Percentiles rank a stretch among this genome's conserved stretches.
These are phyloP conservation scores for Macrobrachium rosenbergii DNA, from an alignment of 1,140 invertebrate genomes.

Conservation along the genomic window DNA sequence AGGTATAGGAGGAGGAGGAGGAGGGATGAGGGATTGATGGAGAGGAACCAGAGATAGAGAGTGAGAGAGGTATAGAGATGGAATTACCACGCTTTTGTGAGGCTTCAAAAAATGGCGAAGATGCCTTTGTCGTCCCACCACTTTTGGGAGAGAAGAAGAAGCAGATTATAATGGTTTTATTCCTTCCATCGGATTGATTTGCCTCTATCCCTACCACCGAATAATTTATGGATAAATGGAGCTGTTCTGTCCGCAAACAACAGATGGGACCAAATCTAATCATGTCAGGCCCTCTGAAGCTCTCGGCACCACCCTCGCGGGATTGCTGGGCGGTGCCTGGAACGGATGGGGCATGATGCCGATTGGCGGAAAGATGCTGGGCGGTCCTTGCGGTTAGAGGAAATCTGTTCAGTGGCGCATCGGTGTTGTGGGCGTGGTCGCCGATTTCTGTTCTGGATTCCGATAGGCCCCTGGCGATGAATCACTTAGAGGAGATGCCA, in stretches of 20 bases:
- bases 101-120: slow-evolving; percentile 5
- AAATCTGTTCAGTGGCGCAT: too few species aligned
- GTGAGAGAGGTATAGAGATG: too few species aligned
- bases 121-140: not conserved
- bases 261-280: slow-evolving; percentile 65
- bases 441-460: not conserved
- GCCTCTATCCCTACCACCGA: slow-evolving; percentile 65
- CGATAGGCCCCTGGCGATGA: not conserved
- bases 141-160: slow-evolving; percentile 3
- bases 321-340: not conserved
- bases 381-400: too few species aligned
- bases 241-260: slow-evolving; percentile 63
- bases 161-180: slow-evolving; percentile 65
- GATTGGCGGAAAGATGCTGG: not conserved
- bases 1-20: not conserved
- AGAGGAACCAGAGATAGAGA: slow-evolving; percentile 6
- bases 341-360: not conserved
- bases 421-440: not conserved
- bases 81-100: not conserved
- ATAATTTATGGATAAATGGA: slow-evolving; percentile 67
- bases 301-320: slow-evolving; percentile 18
- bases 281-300: slow-evolving; percentile 32
- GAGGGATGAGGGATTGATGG: not conserved
- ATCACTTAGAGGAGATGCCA: not conserved
- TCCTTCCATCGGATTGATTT: slow-evolving; percentile 65